phyloP scores from a whole-genome alignment of 2,113 vertebrate species.

The Chaenogobius annularis region DNA sequence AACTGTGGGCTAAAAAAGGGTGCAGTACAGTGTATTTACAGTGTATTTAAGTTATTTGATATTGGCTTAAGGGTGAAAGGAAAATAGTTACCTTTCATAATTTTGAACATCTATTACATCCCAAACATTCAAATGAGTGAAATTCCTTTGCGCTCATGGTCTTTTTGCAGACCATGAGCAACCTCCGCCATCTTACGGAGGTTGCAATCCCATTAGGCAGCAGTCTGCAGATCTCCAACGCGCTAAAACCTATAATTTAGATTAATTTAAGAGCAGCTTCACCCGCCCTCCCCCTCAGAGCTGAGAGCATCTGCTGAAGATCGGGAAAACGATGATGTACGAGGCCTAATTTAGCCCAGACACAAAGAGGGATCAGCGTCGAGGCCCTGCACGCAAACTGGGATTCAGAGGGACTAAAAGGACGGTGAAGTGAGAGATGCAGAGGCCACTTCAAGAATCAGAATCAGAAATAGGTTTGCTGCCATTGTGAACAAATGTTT shows the following conservation, averaged over 20 bases:
- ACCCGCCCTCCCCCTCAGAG: constrained; percentile 44
- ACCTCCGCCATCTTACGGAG: constrained; percentile 26
- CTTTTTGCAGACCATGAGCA: too few species aligned
- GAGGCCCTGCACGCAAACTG: constrained; percentile 48
- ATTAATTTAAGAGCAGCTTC: constrained; percentile 61
- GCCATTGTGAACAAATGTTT: too few species aligned
- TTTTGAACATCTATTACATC: too few species aligned
- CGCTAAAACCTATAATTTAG: constrained; percentile 68
- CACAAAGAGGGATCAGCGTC: constrained; percentile 33
- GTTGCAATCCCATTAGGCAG: constrained; percentile 56
- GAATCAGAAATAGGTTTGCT: too few species aligned
- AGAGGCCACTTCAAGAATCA: too few species aligned
- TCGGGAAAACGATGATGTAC: constrained; percentile 69
- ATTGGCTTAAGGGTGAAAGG: too few species aligned
- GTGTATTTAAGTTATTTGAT: too few species aligned
- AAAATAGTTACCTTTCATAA: too few species aligned
- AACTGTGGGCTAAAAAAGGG: too few species aligned
- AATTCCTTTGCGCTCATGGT: too few species aligned
- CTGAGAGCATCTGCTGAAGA: constrained; percentile 58
- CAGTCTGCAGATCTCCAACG: constrained; percentile 40
- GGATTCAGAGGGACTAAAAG: constrained; percentile 53
- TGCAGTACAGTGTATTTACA: too few species aligned
- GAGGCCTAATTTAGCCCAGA: constrained; percentile 53
- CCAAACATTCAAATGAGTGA: too few species aligned
- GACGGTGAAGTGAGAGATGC: constrained; percentile 29